Conservation (phyloP, 2,888 invertebrate species). For the Chalcosyrphus nemorum region DNA sequence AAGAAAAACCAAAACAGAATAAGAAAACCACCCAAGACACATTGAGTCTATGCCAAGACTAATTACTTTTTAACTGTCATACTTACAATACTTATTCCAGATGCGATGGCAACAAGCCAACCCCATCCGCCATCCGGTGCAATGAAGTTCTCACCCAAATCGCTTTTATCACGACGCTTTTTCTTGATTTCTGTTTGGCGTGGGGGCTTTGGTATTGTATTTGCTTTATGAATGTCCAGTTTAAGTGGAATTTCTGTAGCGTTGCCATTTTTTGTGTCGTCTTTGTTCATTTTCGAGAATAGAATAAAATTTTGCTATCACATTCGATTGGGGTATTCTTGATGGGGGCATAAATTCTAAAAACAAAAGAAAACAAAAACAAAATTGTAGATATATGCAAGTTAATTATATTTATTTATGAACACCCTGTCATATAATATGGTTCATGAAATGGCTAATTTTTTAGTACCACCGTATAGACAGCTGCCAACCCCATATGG, state of each 20-base stretch:
- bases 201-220: constrained; percentile 34
- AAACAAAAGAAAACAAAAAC: background rate
- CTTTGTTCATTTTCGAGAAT: constrained; percentile 51
- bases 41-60: constrained; percentile 9
- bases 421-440: too few species aligned
- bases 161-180: constrained; percentile 80
- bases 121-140: constrained; percentile 90
- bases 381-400: background rate
- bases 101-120: constrained; percentile 88
- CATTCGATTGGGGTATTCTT: constrained; percentile 9
- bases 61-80: background rate
- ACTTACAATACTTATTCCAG: constrained; percentile 89
- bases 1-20: constrained; percentile 76
- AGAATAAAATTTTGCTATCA: background rate
- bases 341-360: constrained; percentile 30
- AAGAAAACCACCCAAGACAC: constrained; percentile 75
- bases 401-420: too few species aligned
- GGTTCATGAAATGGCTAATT: too few species aligned
- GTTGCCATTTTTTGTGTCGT: constrained; percentile 36
- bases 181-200: constrained; percentile 72
- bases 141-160: constrained; percentile 84
- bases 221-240: constrained; percentile 59
- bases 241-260: constrained; percentile 47
- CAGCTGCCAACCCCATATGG: too few species aligned
- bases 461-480: too few species aligned